Conservation (phyloP, 2,113 vertebrate genomes). For the Anarrhichthys ocellatus region DNA sequence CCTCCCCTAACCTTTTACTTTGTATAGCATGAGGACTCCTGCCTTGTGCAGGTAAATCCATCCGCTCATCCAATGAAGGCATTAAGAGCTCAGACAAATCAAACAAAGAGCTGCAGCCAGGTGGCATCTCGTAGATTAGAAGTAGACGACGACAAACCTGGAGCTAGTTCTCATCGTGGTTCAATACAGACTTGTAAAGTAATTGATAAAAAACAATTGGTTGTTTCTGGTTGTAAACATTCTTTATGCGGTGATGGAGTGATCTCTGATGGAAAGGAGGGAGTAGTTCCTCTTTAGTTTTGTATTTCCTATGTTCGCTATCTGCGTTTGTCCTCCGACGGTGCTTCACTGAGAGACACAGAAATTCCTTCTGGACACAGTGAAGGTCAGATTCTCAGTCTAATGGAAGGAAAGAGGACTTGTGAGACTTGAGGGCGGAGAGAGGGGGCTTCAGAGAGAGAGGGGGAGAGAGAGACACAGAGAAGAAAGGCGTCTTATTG, state of each 20-base stretch:
- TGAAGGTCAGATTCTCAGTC: conserved; percentile 54
- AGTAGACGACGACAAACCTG: neutral
- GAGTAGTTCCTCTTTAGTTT: neutral
- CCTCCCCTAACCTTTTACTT: neutral
- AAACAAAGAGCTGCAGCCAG: conserved; percentile 49
- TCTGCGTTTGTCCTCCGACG: conserved; percentile 28
- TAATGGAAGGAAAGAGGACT: conserved; percentile 29
- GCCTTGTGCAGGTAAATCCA: conserved; percentile 71
- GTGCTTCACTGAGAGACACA: conserved; percentile 21
- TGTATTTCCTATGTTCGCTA: conserved; percentile 23
- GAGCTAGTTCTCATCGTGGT: neutral
- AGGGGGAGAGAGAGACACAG: neutral
- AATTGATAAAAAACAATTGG: neutral
- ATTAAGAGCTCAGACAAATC: conserved; percentile 74
- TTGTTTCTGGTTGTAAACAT: neutral
- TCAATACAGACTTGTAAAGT: neutral
- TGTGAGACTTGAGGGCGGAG: conserved; percentile 16
- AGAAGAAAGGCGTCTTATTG: conserved; percentile 28
- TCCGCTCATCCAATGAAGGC: conserved; percentile 73
- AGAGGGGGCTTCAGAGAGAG: neutral
- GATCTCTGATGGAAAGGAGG: neutral
- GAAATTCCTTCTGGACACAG: conserved; percentile 41
- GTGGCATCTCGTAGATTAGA: conserved; percentile 43
- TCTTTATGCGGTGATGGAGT: neutral
- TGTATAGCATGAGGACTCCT: conserved; percentile 26